phyloP scores from a whole-genome alignment of 2,888 invertebrate species.

The Palloptera scutellata region DNA sequence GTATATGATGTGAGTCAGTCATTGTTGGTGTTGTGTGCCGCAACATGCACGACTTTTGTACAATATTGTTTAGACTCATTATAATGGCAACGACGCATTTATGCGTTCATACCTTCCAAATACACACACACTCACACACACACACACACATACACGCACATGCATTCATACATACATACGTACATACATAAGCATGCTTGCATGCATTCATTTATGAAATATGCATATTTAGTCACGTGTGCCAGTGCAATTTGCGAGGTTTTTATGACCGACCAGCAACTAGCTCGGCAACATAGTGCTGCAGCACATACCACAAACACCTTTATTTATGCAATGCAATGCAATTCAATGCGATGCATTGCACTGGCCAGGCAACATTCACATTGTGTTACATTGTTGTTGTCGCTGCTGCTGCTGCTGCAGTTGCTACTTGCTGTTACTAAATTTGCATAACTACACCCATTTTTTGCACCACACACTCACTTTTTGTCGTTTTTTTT shows the following conservation, averaged over 20 bases:
- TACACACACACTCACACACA: neutral
- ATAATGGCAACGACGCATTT: too few species aligned
- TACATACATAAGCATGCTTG: neutral
- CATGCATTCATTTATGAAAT: neutral
- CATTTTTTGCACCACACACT: conserved; percentile 2
- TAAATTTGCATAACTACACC: conserved; percentile 8
- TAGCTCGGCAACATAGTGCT: neutral
- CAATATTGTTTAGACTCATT: too few species aligned
- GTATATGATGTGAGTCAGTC: too few species aligned
- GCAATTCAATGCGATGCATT: neutral
- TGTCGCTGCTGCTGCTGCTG: neutral
- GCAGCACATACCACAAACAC: neutral
- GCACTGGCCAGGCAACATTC: too few species aligned
- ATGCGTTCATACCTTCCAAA: too few species aligned
- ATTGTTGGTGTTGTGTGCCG: too few species aligned
- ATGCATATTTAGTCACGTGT: conserved; percentile 5
- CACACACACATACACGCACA: neutral
- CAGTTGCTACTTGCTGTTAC: neutral
- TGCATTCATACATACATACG: neutral
- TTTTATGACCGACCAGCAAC: conserved; percentile 1
- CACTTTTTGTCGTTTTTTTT: neutral
- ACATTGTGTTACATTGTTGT: neutral
- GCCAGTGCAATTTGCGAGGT: conserved; percentile 8
- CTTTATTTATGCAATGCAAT: neutral
- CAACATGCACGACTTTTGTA: too few species aligned